phyloP scores from a whole-genome alignment of 2,888 invertebrate species.

The Iphiclides podalirius region DNA sequence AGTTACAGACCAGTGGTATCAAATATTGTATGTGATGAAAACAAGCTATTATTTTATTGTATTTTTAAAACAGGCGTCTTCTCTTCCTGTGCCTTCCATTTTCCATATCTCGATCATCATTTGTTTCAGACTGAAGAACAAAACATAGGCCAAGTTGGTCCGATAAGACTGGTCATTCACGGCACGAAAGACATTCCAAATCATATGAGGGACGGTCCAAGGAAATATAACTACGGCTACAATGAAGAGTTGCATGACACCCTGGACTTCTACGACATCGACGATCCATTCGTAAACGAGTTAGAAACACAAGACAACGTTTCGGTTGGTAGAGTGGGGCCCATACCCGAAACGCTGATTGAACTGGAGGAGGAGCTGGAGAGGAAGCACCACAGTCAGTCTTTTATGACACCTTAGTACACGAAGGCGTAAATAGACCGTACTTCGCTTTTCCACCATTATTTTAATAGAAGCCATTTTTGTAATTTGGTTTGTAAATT shows the following conservation, averaged over 20 bases:
- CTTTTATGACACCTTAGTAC: slow-evolving; percentile 12
- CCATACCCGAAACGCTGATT: slow-evolving; percentile 33
- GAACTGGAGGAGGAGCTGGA: slow-evolving; percentile 58
- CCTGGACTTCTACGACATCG: slow-evolving; percentile 34
- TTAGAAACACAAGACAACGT: slow-evolving; percentile 37
- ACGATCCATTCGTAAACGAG: slow-evolving; percentile 36
- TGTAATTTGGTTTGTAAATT: no score
- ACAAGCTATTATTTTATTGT: no score
- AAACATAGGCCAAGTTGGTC: slow-evolving; percentile 81
- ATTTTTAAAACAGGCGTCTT: no score
- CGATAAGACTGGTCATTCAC: slow-evolving; percentile 83
- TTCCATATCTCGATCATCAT: no score
- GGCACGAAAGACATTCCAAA: slow-evolving; percentile 84
- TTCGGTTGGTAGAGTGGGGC: slow-evolving; percentile 3
- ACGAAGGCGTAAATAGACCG: neutral
- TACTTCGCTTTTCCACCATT: no score
- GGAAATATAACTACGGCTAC: slow-evolving; percentile 76
- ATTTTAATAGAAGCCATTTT: no score
- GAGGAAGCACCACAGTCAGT: slow-evolving; percentile 56
- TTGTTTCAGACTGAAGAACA: slow-evolving; percentile 58
- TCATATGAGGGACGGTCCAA: slow-evolving; percentile 80
- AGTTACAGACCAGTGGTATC: no score
- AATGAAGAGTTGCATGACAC: slow-evolving; percentile 53
- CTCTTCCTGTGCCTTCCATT: no score
- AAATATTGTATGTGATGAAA: no score